Conservation (phyloP, 2,888 invertebrate species). For the Rosalia funebris region DNA sequence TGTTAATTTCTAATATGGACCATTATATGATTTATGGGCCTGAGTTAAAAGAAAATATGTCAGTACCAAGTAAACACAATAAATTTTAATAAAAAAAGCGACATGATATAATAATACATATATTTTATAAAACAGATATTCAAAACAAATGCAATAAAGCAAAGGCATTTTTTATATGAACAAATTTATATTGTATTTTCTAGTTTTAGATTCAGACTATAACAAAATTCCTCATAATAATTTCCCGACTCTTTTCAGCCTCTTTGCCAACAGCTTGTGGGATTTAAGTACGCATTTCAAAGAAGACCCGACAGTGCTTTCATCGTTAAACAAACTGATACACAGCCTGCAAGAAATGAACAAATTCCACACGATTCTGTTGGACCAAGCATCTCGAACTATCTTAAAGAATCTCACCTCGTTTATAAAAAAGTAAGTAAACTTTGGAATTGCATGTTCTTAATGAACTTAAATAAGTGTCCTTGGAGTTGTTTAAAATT, state of each 20-base stretch:
- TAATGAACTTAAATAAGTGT: constrained; percentile 1
- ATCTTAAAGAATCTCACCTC: constrained; percentile 89
- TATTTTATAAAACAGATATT: too few species aligned
- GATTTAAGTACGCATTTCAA: constrained; percentile 89
- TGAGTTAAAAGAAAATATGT: too few species aligned
- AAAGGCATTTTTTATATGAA: too few species aligned
- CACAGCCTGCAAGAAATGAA: constrained; percentile 90
- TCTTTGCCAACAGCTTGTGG: constrained; percentile 88
- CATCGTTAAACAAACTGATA: constrained; percentile 81
- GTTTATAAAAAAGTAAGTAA: constrained; percentile 86
- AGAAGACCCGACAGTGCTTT: constrained; percentile 83
- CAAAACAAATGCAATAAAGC: too few species aligned
- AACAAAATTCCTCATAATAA: too few species aligned
- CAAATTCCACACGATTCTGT: constrained; percentile 88
- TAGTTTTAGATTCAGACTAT: too few species aligned
- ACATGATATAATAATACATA: too few species aligned
- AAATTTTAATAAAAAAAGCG: too few species aligned
- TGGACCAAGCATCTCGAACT: constrained; percentile 92
- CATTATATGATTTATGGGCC: too few species aligned
- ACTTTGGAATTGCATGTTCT: background rate
- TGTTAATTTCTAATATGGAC: too few species aligned
- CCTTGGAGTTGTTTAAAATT: constrained; percentile 8
- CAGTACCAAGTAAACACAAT: too few species aligned
- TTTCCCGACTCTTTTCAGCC: constrained; percentile 71
- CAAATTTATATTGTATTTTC: too few species aligned